phyloP scores from a whole-genome alignment of 2,888 invertebrate genomes.

The Calameuta idolon region DNA sequence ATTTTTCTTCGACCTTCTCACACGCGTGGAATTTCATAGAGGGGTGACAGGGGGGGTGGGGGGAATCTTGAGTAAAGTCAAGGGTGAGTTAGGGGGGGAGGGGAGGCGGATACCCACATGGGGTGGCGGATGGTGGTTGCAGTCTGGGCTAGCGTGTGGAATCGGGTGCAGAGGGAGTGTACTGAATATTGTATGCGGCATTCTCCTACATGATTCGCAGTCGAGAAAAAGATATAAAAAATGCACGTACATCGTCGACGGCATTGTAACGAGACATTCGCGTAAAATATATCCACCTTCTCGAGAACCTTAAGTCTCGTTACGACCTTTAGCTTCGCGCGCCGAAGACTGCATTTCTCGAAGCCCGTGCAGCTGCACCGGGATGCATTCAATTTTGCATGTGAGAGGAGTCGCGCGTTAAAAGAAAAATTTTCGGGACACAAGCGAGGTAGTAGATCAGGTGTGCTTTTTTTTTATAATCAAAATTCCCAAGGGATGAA shows the following conservation, averaged over 20 bases:
- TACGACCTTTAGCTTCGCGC: neutral
- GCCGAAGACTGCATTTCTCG: neutral
- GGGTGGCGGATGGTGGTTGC: neutral
- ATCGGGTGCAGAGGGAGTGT: slow-evolving; percentile 52
- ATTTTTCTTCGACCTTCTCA: neutral
- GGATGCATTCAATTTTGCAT: neutral
- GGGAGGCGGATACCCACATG: too few relatives aligned
- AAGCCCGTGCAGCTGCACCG: neutral
- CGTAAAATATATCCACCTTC: slow-evolving; percentile 33
- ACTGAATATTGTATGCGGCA: slow-evolving; percentile 54
- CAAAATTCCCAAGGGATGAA: too few relatives aligned
- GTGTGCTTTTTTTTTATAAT: too few relatives aligned
- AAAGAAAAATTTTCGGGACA: too few relatives aligned
- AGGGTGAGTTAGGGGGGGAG: neutral
- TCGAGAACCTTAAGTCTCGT: neutral
- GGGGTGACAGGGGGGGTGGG: neutral
- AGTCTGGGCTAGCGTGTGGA: slow-evolving; percentile 41
- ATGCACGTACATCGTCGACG: slow-evolving; percentile 40
- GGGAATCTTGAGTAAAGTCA: neutral
- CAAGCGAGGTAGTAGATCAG: too few relatives aligned
- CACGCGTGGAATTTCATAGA: neutral
- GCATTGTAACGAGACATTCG: slow-evolving; percentile 25
- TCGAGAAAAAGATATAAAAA: slow-evolving; percentile 25
- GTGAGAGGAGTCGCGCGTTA: neutral
- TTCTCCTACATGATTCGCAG: slow-evolving; percentile 50